Percentiles rank a stretch among this genome's conserved stretches.
Evolutionary conservation across 1,140 invertebrate genomes (phyloP).

Genomic region (Globodera ellingtonae): DNA sequence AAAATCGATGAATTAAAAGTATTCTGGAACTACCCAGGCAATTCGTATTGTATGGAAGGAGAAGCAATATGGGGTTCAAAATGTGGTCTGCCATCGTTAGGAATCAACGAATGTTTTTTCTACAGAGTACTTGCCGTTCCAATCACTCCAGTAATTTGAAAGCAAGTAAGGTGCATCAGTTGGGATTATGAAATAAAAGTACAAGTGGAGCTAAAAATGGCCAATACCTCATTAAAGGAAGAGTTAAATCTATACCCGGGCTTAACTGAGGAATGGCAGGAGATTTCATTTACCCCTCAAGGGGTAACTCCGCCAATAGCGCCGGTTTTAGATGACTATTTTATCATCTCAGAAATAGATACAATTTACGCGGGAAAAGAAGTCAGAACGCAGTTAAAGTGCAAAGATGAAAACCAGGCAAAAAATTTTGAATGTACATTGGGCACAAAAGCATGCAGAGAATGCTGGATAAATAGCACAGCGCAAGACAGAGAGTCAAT

Average conservation of each 20-base stretch:
- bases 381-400: background rate
- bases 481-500: background rate
- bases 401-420: background rate
- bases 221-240: background rate
- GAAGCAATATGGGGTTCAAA: background rate
- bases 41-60: background rate
- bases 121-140: background rate
- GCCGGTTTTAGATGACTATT: background rate
- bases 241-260: background rate
- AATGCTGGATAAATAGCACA: conserved; percentile 3
- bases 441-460: background rate
- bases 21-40: background rate
- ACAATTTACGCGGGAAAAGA: background rate
- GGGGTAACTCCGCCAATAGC: background rate
- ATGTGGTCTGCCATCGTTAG: background rate
- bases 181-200: background rate
- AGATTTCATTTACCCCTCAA: background rate
- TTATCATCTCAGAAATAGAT: background rate
- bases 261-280: background rate
- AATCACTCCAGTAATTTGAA: background rate
- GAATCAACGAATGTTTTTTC: background rate
- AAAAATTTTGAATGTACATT: background rate
- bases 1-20: background rate
- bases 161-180: background rate
- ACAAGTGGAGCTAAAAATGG: background rate